Evolutionary conservation across 2,797 vertebrate genomes (phyloP), one percentile per base, ranked within the genome.

Genomic region (Sylvilagus floridanus): DNA sequence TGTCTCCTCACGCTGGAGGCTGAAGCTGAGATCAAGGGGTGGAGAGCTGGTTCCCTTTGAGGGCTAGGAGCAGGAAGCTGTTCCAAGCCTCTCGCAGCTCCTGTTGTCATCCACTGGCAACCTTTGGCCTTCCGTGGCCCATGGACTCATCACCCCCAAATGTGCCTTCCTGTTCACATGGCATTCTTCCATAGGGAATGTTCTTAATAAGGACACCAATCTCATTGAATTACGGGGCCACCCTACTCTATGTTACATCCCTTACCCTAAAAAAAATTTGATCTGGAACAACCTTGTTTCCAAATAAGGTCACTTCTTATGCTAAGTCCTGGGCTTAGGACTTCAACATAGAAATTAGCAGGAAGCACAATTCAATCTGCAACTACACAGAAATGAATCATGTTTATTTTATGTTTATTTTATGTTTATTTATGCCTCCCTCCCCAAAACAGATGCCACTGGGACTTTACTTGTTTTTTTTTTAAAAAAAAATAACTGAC

Each of bases 401-500:
- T 69, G 13, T 79, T 81, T 81, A 63, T 65, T 84, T 81, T 57
- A 47, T 69, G 13, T 79, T 81, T 76, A 63, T 65, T 81, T 81
- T 57, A 47, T 24, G 30, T 54, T 66, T 32, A 24, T 66, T 75
- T 73, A 52, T 77, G 47, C 4, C 8, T 57, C 47, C 7, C 9
- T 13, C 16, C 19, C 1, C 4, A n/a, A 78, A 32, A 50, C 60
- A 69, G 1, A 26, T 65, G 52, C 22, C 60, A 42, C 87, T 66
- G 85, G 54, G 88, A 69, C 4, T 71, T 91, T 84, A 77, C n/a
- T 65, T 50, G 7, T 54, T 97, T 96, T 35, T n/a, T n/a, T n/a
- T n/a, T n/a, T n/a, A 96, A 96, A 72, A 89, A 88, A 24, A 89
- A n/a, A 73, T 68, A 52, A 21, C 28, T 73, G 17, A 83, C 21